Base-by-base conservation (phyloP, 2,888 invertebrate genomes). In the Cantharis rustica region DNA sequence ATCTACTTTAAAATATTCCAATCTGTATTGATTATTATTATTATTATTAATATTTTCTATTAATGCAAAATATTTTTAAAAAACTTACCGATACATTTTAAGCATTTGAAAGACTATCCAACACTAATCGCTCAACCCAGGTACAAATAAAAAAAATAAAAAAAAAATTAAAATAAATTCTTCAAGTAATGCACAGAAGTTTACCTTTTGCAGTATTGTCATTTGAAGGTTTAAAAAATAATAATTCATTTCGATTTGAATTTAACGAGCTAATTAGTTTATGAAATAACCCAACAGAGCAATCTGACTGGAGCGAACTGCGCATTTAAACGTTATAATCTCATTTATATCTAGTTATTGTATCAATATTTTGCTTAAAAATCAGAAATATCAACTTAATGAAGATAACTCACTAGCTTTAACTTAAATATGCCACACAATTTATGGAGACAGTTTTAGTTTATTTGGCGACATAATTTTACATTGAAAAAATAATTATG, bases 281-380 rank as follows among this genome's bases (percentile, higher is more conserved):
- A 31, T 16, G 11, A 69, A 69, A 16, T 31, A 69, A 69, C 69
- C 16, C 27, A 16, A 15, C 31, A 66, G 69, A 69, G 27, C 31
- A 31, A 69, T 31, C 47, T 15, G 61, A 62, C 16, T n/a, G 47
- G 47, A 47, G 47, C 47, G 23, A 5, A 73, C 73, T 73, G 73
- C 73, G 73, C 73, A 68, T 27, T 73, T 68, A 16, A 16, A 61
- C 17, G 10, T 11, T 10, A 16, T 69, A 27, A n/a, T 26, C 26
- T 69, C 68, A 20, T 68, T 68, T 47, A 47, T 72, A 72, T 68
- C 68, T 73, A 69, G 16, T 62, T 69, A 62, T 69, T 73, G 61
- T 73, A 73, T 73, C 73, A 69, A 68, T 62, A 69, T 73, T 73
- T 62, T 69, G 69, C 61, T 73, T 73, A 73, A 69, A 69, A 47